These are phyloP conservation scores for Pollenia angustigena DNA, from an alignment of 2,888 invertebrate species.

Conservation along the genomic window DNA sequence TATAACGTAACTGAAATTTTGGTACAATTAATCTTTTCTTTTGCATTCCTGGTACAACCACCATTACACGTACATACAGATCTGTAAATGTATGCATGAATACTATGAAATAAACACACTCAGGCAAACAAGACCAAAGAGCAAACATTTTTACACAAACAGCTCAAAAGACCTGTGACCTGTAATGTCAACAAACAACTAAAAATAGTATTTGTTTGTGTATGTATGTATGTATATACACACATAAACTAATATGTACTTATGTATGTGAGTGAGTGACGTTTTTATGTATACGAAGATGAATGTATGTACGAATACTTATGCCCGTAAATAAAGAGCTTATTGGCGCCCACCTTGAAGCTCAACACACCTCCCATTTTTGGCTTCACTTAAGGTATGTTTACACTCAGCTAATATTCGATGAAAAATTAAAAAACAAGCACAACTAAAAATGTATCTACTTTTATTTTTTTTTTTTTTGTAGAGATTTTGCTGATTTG, in stretches of 20 bases:
- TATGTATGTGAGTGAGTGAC: not conserved
- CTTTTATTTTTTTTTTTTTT: too few species aligned
- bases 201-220: slow-evolving; percentile 40
- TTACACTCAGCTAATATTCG: too few species aligned
- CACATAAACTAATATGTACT: not conserved
- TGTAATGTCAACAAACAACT: slow-evolving; percentile 63
- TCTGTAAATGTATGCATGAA: not conserved
- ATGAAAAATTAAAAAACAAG: too few species aligned
- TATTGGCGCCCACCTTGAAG: slow-evolving; percentile 8
- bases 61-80: not conserved
- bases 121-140: slow-evolving; percentile 34
- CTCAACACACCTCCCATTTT: not conserved
- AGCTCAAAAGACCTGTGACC: slow-evolving; percentile 68
- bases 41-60: not conserved
- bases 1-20: too few species aligned
- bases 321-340: not conserved
- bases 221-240: slow-evolving; percentile 5
- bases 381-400: too few species aligned
- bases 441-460: too few species aligned
- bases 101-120: not conserved
- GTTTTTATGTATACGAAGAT: not conserved
- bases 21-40: not conserved
- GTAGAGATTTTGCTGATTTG: too few species aligned
- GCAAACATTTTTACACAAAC: slow-evolving; percentile 52
- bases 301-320: not conserved